phyloP scores from a whole-genome alignment of 92 coral and sea anemone genomes.

The Hydrozoanthus gracilis region DNA sequence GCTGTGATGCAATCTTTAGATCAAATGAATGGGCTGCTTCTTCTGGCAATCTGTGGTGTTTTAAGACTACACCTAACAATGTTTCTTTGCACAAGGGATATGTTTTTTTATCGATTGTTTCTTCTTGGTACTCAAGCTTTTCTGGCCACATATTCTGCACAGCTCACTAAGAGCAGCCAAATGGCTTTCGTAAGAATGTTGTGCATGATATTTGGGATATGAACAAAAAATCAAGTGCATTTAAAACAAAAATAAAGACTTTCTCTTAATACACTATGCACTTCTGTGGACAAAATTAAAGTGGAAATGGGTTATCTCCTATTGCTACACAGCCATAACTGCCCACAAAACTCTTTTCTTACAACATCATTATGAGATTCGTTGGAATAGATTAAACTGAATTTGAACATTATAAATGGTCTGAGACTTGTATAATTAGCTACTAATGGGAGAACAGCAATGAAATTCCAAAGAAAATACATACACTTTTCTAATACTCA shows the following conservation, averaged over 20 bases:
- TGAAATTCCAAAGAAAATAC: neutral
- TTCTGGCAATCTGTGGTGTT: no score
- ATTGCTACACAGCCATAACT: neutral
- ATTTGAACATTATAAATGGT: neutral
- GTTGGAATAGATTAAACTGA: neutral
- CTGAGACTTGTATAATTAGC: neutral
- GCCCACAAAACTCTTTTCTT: neutral
- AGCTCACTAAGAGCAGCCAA: neutral
- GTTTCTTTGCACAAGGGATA: neutral
- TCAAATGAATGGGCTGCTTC: slow-evolving; percentile 11
- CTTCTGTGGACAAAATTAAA: no score
- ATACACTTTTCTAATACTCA: neutral
- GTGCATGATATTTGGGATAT: neutral
- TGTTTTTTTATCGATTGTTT: neutral
- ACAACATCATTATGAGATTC: neutral
- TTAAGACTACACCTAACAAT: neutral
- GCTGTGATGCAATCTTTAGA: slow-evolving; percentile 14
- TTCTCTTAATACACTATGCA: no score
- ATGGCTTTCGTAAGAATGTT: neutral
- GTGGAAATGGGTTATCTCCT: neutral
- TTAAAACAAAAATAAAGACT: no score
- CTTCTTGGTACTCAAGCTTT: neutral
- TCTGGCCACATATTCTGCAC: neutral
- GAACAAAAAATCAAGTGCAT: neutral
- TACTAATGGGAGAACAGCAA: neutral